Evolutionary conservation across 1,140 invertebrate genomes (phyloP), one percentile per base, ranked within the genome.

Genomic region (Drosophila sucinea): DNA sequence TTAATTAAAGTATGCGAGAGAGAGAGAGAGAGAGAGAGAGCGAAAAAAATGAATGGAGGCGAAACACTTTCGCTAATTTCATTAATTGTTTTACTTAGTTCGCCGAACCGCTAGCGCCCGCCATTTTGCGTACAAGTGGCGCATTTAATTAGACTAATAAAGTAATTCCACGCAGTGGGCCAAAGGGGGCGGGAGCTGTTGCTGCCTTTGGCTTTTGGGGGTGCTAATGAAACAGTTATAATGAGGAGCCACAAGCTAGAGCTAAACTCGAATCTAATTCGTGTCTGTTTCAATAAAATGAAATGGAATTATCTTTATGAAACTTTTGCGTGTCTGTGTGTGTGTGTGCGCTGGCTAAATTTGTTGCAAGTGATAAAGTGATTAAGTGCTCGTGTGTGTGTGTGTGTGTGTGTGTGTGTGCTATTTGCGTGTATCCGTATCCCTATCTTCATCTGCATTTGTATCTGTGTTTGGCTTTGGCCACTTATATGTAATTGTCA

Each of bases 121-220:
- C 58, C 77, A 77, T 84, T 85, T 77, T 77, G 67, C 68, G 67
- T 79, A 77, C 73, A 87, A 87, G 84, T 83, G 84, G 73, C 70
- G 77, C 77, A 81, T 89, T 89, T 87, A 87, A 87, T 87, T 87
- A 89, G 84, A 62, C 80, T 89, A 89, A 89, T 89, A 84, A 89
- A 89, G 84, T 84, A 81, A 89, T 89, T 89, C 23, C 69, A 64
- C 55, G 44, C 83, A 75, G 70, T 63, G 63, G 66, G 70, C 70
- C 69, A 71, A 29, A 77, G 27, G 40, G 67, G 58, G 40, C 67
- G 56, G 57, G 44, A 65, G 60, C 54, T 74, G 77, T 1, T 27
- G 3, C 3, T 47, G 23, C 41, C 23, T 1, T 5, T 44, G 0
- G 0, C 17, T 8, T 51, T 7, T 44, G n/a, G 44, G 44, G 44